Percentiles rank a stretch among this genome's conserved stretches.
phyloP scores from a whole-genome alignment of 1,140 invertebrate species.

The Halesus radiatus region DNA sequence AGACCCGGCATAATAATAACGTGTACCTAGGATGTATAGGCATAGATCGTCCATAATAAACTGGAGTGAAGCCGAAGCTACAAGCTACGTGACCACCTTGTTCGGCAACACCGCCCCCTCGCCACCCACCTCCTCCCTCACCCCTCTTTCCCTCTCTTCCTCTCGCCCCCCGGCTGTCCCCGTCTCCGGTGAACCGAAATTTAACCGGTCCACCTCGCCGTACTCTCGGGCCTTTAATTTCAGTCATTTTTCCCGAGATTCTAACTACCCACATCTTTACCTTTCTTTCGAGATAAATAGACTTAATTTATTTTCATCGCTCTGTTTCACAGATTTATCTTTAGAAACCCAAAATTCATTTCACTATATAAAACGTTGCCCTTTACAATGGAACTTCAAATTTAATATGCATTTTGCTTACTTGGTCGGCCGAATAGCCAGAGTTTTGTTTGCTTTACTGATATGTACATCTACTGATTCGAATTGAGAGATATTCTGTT shows the following conservation, averaged over 20 bases:
- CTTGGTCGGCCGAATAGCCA: too few relatives aligned
- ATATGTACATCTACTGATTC: too few relatives aligned
- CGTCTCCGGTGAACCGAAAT: slow-evolving; percentile 59
- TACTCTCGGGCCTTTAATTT: slow-evolving; percentile 27
- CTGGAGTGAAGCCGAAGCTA: slow-evolving; percentile 52
- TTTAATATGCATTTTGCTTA: too few relatives aligned
- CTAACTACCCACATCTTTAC: slow-evolving; percentile 15
- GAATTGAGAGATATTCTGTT: too few relatives aligned
- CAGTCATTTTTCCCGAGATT: slow-evolving; percentile 9
- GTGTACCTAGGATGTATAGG: neutral
- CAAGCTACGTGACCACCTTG: slow-evolving; percentile 61
- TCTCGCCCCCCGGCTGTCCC: slow-evolving; percentile 61
- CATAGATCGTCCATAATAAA: slow-evolving; percentile 22
- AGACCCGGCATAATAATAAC: slow-evolving; percentile 43
- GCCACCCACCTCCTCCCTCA: slow-evolving; percentile 60
- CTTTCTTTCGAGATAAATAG: neutral
- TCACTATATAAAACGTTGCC: too few relatives aligned
- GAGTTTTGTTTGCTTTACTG: too few relatives aligned
- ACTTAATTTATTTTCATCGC: neutral
- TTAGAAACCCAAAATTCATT: too few relatives aligned
- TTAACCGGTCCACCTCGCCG: slow-evolving; percentile 46
- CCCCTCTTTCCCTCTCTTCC: slow-evolving; percentile 62
- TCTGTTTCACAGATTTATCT: too few relatives aligned
- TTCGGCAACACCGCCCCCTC: slow-evolving; percentile 63
- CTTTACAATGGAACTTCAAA: too few relatives aligned